These are phyloP conservation scores for Aphidius gifuensis DNA, from an alignment of 1,140 invertebrate genomes.

Conservation along the genomic window DNA sequence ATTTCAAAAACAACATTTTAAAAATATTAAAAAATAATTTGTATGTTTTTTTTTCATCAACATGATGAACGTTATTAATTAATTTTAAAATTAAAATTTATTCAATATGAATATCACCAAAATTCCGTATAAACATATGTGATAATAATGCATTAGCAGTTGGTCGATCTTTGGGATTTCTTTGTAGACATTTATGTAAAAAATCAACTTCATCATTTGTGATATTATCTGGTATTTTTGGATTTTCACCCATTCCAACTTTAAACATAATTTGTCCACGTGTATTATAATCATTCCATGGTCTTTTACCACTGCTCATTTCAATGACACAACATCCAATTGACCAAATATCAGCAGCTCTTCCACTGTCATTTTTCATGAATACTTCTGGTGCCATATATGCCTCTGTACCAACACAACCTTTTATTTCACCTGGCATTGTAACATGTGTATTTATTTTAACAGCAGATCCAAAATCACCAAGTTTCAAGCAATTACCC, in stretches of 20 bases:
- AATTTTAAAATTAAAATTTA: no score
- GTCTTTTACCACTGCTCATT: conserved; percentile 83
- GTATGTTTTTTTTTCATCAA: no score
- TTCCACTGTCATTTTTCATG: conserved; percentile 69
- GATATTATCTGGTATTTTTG: conserved; percentile 66
- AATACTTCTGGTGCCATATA: conserved; percentile 91
- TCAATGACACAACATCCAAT: conserved; percentile 85
- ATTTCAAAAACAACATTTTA: no score
- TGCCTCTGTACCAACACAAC: conserved; percentile 84
- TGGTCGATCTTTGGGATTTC: conserved; percentile 68
- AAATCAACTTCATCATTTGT: conserved; percentile 77
- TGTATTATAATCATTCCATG: conserved; percentile 81
- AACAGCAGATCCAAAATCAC: conserved; percentile 85
- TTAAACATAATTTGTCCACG: conserved; percentile 92
- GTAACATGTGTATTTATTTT: conserved; percentile 78
- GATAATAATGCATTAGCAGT: conserved; percentile 64
- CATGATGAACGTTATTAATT: no score
- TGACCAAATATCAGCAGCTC: conserved; percentile 90
- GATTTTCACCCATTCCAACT: conserved; percentile 79
- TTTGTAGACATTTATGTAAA: conserved; percentile 71
- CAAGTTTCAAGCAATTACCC: conserved; percentile 82
- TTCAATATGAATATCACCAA: conserved; percentile 36
- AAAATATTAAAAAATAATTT: no score
- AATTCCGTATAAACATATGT: conserved; percentile 64
- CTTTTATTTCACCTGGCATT: conserved; percentile 79